Conservation (phyloP, 2,797 vertebrate genomes). For the Sparidentex hasta region DNA sequence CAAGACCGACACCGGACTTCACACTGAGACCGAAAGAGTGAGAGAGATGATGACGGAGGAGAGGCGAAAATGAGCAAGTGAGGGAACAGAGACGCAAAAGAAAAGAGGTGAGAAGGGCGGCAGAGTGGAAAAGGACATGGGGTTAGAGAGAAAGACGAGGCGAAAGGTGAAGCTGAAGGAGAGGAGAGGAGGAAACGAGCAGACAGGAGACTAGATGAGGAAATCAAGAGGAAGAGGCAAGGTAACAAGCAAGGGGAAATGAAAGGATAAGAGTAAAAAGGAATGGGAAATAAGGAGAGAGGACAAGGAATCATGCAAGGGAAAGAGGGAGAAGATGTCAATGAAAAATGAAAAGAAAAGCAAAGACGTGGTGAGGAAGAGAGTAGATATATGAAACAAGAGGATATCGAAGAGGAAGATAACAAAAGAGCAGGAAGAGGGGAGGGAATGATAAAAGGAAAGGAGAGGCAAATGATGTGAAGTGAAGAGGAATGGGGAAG, state of each 20-base stretch:
- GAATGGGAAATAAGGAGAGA: not conserved
- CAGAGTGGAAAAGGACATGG: not conserved
- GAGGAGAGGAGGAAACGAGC: not conserved
- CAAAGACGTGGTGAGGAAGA: not conserved
- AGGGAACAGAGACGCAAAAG: slow-evolving; percentile 4
- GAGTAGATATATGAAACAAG: no score
- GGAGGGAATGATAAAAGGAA: not conserved
- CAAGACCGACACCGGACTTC: slow-evolving; percentile 47
- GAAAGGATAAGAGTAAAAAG: not conserved
- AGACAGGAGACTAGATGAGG: not conserved
- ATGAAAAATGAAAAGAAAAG: not conserved
- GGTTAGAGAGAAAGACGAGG: not conserved
- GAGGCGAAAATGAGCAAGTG: slow-evolving; percentile 25
- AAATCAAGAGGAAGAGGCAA: not conserved
- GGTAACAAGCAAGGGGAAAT: no score
- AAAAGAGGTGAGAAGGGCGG: not conserved
- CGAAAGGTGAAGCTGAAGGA: no score
- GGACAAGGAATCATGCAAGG: no score
- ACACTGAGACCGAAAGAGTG: slow-evolving; percentile 25
- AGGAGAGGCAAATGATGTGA: not conserved
- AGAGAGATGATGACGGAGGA: not conserved
- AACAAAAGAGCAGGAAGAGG: not conserved
- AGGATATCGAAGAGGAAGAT: not conserved
- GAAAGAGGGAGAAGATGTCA: not conserved
- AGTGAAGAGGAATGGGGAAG: not conserved